Evolutionary conservation across 2,113 vertebrate species (phyloP).

Genomic region (Catagonus wagneri): DNA sequence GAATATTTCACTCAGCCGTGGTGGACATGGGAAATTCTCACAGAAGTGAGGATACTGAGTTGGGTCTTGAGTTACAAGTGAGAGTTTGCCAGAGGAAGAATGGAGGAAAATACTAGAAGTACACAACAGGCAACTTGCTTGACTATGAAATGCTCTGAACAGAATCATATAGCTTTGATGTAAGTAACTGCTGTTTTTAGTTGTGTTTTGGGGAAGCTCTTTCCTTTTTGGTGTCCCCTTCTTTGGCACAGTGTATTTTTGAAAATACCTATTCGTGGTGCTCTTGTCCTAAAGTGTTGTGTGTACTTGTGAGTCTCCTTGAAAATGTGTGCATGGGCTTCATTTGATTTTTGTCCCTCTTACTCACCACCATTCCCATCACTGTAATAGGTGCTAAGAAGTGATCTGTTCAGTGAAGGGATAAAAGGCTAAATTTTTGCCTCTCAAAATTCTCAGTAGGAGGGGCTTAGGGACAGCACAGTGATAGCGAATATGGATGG

Average conservation of each 20-base stretch:
- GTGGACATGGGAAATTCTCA: background rate
- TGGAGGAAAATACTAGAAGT: background rate
- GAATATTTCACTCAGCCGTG: background rate
- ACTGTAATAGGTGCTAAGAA: background rate
- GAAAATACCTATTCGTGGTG: background rate
- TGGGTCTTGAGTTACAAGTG: background rate
- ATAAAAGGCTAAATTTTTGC: background rate
- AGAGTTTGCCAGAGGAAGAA: background rate
- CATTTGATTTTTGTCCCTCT: background rate
- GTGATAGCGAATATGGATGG: fast-evolving
- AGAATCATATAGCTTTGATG: background rate
- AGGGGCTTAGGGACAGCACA: background rate
- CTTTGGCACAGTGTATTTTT: background rate
- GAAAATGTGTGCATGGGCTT: background rate
- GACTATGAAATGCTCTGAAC: background rate
- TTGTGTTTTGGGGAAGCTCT: background rate
- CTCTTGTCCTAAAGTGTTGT: background rate
- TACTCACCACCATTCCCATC: fast-evolving
- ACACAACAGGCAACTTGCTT: background rate
- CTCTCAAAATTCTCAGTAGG: background rate
- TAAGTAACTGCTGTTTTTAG: background rate
- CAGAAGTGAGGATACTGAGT: no score
- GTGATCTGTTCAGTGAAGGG: background rate
- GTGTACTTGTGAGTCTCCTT: background rate
- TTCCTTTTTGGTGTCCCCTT: background rate